Evolutionary conservation across 2,113 vertebrate genomes (phyloP).

Genomic region (Anoplopoma fimbria): DNA sequence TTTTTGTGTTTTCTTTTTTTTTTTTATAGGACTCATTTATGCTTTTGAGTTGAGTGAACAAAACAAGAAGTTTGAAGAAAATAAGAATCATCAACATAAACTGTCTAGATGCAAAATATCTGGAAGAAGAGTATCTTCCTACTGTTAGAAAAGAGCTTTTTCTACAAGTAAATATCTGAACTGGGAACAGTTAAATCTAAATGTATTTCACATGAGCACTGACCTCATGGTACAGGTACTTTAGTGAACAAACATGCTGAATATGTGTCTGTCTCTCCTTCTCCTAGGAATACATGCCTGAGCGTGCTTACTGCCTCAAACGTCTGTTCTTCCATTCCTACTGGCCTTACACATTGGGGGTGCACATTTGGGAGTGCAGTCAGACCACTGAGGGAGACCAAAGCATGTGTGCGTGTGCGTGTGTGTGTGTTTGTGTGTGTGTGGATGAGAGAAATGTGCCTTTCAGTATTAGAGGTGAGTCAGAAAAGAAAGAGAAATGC

Average conservation of each 20-base stretch:
- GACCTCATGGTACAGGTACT: neutral
- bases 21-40: neutral
- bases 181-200: neutral
- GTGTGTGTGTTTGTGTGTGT: conserved; percentile 9
- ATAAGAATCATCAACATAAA: neutral
- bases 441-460: conserved; percentile 61
- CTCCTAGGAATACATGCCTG: conserved; percentile 79
- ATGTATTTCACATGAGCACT: neutral
- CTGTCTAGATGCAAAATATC: neutral
- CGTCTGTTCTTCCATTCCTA: conserved; percentile 69
- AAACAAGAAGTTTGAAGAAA: neutral
- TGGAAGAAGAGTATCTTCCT: neutral
- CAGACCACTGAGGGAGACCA: conserved; percentile 74
- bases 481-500: conserved; percentile 27
- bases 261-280: conserved; percentile 8
- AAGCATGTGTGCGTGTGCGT: conserved; percentile 35
- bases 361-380: conserved; percentile 76
- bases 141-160: neutral
- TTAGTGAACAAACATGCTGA: conserved; percentile 15
- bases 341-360: conserved; percentile 69
- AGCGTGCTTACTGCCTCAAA: conserved; percentile 68
- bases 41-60: neutral
- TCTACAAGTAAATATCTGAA: neutral
- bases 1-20: neutral
- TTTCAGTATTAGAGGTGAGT: conserved; percentile 80